Evolutionary conservation across 2,113 vertebrate genomes (phyloP), one percentile per base, ranked within the genome.

Genomic region (Pseudonaja textilis): DNA sequence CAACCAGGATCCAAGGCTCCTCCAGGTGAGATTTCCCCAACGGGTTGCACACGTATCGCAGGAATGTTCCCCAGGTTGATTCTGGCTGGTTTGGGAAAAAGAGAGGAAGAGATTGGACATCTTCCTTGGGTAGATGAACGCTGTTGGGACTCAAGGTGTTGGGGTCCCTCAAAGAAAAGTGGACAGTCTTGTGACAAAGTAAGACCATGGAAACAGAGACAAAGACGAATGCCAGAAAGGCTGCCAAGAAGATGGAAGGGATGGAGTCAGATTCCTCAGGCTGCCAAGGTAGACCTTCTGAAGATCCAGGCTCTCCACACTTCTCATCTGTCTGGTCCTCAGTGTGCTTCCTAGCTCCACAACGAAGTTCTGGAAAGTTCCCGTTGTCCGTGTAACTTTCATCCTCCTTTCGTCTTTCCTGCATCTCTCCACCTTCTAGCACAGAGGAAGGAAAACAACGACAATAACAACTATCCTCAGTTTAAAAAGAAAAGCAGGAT

Each of bases 231-330:
- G 26, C 1, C 34, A 95, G 45, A 14, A 91, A 16, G 2, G 22
- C 89, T 1, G 94, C 95, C 42, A 95, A 89, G 47, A 20, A 45
- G 56, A 95, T 16, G 3, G 95, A 95, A 0, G 94, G 92, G 16
- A 91, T 34, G 89, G 87, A 92, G 23, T 95, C 95, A 2, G 95
- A 95, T 18, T 86, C 85, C 25, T 88, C 59, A 4, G 86, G 86
- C 52, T 23, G 61, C 34, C 20, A 6, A 0, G 57, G 18, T 20
- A 18, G n/a, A 0, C 3, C 1, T 54, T 87, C 81, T 0, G 88
- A 50, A 34, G 47, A 54, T n/a, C 89, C 16, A 2, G 74, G 45
- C 55, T 87, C 50, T 5, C 29, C 26, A 18, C 89, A 4, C 1
- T n/a, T 52, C 4, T 61, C 69, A 7, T 86, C n/a, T 23, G 20